Evolutionary conservation across 2,888 invertebrate species (phyloP).

Genomic region (Drosophila vallismaia): DNA sequence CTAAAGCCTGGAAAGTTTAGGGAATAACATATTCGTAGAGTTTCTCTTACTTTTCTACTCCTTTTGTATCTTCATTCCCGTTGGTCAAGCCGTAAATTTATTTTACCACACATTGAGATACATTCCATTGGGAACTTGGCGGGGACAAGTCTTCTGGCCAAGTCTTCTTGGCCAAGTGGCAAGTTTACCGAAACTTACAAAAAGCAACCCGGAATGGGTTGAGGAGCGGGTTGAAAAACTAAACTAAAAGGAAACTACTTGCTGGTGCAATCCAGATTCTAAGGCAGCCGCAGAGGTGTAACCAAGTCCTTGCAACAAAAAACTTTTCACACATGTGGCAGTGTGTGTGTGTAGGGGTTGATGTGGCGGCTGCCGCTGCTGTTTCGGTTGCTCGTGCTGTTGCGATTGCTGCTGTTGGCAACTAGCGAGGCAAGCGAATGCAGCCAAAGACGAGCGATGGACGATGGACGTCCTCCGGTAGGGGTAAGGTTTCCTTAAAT

Average conservation of each 20-base stretch:
- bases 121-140: slow-evolving; percentile 39
- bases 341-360: slow-evolving; percentile 27
- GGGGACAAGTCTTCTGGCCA: slow-evolving; percentile 42
- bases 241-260: slow-evolving; percentile 35
- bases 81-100: slow-evolving; percentile 56
- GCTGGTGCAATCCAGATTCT: slow-evolving; percentile 42
- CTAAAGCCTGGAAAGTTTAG: neutral
- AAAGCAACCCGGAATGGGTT: slow-evolving; percentile 1
- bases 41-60: neutral
- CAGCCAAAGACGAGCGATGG: slow-evolving; percentile 15
- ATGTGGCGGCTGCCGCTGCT: slow-evolving; percentile 15
- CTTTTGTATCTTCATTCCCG: slow-evolving; percentile 8
- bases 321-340: slow-evolving; percentile 55
- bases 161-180: slow-evolving; percentile 45
- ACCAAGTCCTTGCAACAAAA: slow-evolving; percentile 49
- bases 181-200: slow-evolving; percentile 52
- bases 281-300: slow-evolving; percentile 51
- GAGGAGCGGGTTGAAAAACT: slow-evolving; percentile 2
- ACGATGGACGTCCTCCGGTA: slow-evolving; percentile 21
- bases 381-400: slow-evolving; percentile 8
- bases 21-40: neutral
- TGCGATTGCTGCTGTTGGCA: slow-evolving; percentile 33
- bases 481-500: slow-evolving; percentile 57
- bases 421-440: slow-evolving; percentile 37
- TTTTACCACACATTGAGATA: slow-evolving; percentile 56